Evolutionary conservation across 1,140 invertebrate genomes (phyloP).

Genomic region (Microplitis demolitor): DNA sequence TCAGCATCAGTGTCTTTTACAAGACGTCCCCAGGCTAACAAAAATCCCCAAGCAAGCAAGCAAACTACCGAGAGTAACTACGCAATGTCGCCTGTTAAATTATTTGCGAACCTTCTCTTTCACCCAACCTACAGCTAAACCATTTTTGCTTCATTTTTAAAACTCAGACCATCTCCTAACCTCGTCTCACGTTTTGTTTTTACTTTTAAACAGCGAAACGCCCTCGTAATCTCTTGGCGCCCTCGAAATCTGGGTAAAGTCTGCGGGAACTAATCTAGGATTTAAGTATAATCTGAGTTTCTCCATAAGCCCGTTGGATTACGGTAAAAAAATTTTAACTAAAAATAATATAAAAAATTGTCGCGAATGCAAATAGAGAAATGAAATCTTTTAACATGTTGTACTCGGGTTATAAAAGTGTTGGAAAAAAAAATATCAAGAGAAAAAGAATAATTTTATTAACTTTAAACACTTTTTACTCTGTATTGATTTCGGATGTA

Average conservation of each 20-base stretch:
- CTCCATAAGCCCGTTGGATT: slow-evolving; percentile 28
- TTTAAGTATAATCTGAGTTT: slow-evolving; percentile 30
- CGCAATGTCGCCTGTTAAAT: slow-evolving; percentile 12
- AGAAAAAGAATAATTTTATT: too few species aligned
- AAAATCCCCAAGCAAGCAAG: neutral
- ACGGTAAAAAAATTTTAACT: slow-evolving; percentile 17
- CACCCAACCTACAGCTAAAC: neutral
- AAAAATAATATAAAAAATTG: neutral
- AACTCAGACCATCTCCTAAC: neutral
- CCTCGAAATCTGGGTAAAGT: slow-evolving; percentile 28
- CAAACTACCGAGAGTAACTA: neutral
- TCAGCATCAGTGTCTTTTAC: neutral
- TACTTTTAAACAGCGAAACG: slow-evolving; percentile 24
- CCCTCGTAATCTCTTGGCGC: slow-evolving; percentile 28
- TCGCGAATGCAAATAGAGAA: neutral
- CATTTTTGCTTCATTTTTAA: neutral
- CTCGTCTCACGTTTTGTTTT: slow-evolving; percentile 18
- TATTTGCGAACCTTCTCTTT: slow-evolving; percentile 11
- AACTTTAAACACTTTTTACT: too few species aligned
- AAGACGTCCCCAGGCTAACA: neutral
- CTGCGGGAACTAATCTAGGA: slow-evolving; percentile 28
- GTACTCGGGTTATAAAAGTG: too few species aligned
- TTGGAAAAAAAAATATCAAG: too few species aligned
- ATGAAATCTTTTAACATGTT: neutral
- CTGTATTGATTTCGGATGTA: too few species aligned